Evolutionary conservation across 2,113 vertebrate species (phyloP), one percentile per base, ranked within the genome.

Genomic region (Oreocharis arfaki): DNA sequence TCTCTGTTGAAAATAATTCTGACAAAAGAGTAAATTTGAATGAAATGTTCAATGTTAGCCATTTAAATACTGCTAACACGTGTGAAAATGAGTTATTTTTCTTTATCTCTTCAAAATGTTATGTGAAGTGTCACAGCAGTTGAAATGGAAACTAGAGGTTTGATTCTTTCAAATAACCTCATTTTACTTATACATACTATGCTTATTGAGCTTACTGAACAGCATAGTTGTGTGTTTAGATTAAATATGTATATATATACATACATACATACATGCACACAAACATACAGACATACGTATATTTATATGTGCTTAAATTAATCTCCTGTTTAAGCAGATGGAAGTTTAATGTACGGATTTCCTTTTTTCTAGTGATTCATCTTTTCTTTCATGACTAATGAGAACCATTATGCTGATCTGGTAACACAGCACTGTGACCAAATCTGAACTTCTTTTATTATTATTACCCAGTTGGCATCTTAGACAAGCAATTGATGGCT

Each of bases 381-480:
- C 11, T 95, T 60, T 81, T 97, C 83, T 94, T 97, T 95, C 50
- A 86, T 44, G 20, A 42, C 26, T 91, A 17, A 21, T 21, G 3
- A 90, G 11, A 95, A 73, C 59, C 52, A 76, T 55, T 86, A 67
- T 15, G 33, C 7, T 92, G 13, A 52, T 86, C 17, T 46, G 47
- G 37, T 56, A 95, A 84, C 78, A 92, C 11, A 84, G 7, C 42
- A 84, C 7, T 90, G 22, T 80, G 81, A 91, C 16, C 22, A 88
- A 95, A 77, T 83, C 61, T 87, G 53, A 96, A 95, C 9, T 91
- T 86, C 59, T 82, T 89, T 89, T 19, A 30, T n/a, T 73, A 6
- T 47, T 65, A 53, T 69, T 91, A 70, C 23, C 88, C 39, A 74
- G 42, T 33, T 35, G 17, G 8, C 64, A 69, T 71, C 68, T 64